Evolutionary conservation across 2,113 vertebrate genomes (phyloP).

Genomic region (Macaca fascicularis): T2T-MFA8v1.1 NC_088394.1:62277501-62278000

Average conservation of each 20-base stretch:
- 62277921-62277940: background rate
- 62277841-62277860: background rate
- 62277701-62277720: background rate
- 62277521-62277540: background rate
- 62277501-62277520: background rate
- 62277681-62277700: background rate
- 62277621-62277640: background rate
- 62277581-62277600: background rate
- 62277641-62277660: background rate
- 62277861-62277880: background rate
- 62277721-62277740: background rate
- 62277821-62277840: background rate
- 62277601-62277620: background rate
- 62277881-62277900: background rate
- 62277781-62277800: background rate
- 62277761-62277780: too few species aligned
- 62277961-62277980: background rate
- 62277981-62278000: background rate
- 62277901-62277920: background rate
- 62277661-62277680: rapidly evolving
- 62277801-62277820: background rate
- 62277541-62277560: background rate
- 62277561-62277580: background rate
- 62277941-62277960: background rate
- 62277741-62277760: background rate